Percentiles rank a stretch among this genome's conserved stretches.
phyloP scores from a whole-genome alignment of 2,888 invertebrate genomes.

The Spodoptera picta region DNA sequence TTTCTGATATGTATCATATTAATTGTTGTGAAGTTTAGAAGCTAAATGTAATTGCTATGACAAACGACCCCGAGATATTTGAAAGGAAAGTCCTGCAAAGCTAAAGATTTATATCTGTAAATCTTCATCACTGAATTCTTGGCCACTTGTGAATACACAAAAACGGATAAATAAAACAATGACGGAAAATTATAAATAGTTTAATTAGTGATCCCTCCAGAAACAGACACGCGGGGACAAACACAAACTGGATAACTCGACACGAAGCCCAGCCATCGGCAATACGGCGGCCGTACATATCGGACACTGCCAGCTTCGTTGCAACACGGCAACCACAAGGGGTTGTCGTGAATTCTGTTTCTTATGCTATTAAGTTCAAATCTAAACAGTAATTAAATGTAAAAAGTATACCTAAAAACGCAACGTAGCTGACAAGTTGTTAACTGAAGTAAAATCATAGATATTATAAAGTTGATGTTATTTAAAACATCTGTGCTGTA shows the following conservation, averaged over 20 bases:
- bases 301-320: constrained; percentile 10
- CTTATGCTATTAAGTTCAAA: constrained; percentile 27
- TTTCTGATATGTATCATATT: not conserved
- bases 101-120: constrained; percentile 2
- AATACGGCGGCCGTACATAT: not conserved
- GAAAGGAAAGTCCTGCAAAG: not conserved
- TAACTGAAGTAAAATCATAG: too few relatives aligned
- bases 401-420: constrained; percentile 1
- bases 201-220: constrained; percentile 77
- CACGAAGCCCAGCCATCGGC: constrained; percentile 20
- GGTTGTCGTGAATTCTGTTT: not conserved
- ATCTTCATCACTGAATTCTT: constrained; percentile 15
- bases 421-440: constrained; percentile 1
- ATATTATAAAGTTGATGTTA: too few relatives aligned
- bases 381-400: constrained; percentile 3
- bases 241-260: constrained; percentile 44
- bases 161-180: constrained; percentile 71
- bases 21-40: too few relatives aligned
- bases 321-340: not conserved
- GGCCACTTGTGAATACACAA: constrained; percentile 27
- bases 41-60: not conserved
- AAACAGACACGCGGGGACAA: constrained; percentile 53
- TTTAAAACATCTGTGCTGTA: too few relatives aligned
- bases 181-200: constrained; percentile 80
- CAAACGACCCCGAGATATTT: not conserved